Base-by-base conservation (phyloP, 2,888 invertebrate genomes). In the Zygaena filipendulae region DNA sequence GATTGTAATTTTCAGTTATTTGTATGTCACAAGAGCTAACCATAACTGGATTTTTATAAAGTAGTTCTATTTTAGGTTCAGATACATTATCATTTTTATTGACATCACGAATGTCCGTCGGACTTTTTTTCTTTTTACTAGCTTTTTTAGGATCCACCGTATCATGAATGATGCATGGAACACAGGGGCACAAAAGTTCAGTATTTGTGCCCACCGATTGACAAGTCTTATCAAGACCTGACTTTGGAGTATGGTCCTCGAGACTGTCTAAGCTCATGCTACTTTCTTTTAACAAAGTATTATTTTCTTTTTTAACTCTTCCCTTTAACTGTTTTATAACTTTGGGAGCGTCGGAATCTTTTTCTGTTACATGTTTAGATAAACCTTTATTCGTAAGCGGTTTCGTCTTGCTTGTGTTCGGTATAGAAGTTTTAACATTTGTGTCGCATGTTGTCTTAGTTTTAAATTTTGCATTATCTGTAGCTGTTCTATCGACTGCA, bases 251-350 rank as follows among this genome's bases (percentile, higher is more conserved):
- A 31, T 32, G 30, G 25, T 61, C 62, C 23, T 77, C 75, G 21
- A 77, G 57, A 38, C 77, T 79, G 38, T 75, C 77, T 39, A 69
- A 47, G 44, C 77, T 79, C 52, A 77, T 66, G 25, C 57, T 71
- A 26, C 39, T 66, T 47, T 70, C 69, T 56, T 69, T 69, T 16
- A 36, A 33, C 5, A 16, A 12, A 18, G 4, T 11, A 11, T 40
- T 47, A 3, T 39, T 37, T 32, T 37, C 40, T 36, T 33, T 39
- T 30, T 35, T 39, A 11, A 32, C 38, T 32, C 37, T 33, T 35
- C 20, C 34, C 21, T 32, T 42, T 14, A n/a, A 10, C 12, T 12
- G 14, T 23, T 20, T 28, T 32, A 35, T 35, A 25, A 9, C 16
- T 16, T 16, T 16, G 16, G 16, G 16, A 16, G 7, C 16, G 7